phyloP scores from a whole-genome alignment of 2,888 invertebrate species.

The Branchellion lobata region DNA sequence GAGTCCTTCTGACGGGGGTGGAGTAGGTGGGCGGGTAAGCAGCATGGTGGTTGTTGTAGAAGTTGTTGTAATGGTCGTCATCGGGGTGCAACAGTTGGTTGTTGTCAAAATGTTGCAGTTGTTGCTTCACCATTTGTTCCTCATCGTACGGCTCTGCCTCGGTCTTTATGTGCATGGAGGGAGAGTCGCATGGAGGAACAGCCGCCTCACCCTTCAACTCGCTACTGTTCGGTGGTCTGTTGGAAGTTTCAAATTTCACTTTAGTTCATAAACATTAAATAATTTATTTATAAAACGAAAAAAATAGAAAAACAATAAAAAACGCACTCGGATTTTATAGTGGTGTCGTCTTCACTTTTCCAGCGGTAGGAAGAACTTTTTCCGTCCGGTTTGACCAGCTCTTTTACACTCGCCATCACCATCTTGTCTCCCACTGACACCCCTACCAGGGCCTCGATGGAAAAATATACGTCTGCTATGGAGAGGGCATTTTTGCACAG shows the following conservation, averaged over 20 bases:
- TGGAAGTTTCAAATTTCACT: not conserved
- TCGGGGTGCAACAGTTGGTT: too few relatives aligned
- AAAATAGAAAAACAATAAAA: not conserved
- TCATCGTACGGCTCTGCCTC: too few relatives aligned
- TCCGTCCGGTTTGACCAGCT: constrained; percentile 28
- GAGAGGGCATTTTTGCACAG: constrained; percentile 36
- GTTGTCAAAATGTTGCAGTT: too few relatives aligned
- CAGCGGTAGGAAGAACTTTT: not conserved
- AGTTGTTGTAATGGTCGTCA: too few relatives aligned
- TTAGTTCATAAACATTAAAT: not conserved
- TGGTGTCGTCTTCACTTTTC: not conserved
- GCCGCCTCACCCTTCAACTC: too few relatives aligned
- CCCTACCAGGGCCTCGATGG: constrained; percentile 42
- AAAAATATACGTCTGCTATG: constrained; percentile 36
- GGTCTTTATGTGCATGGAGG: too few relatives aligned
- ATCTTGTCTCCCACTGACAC: constrained; percentile 40
- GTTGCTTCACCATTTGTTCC: too few relatives aligned
- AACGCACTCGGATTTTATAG: not conserved
- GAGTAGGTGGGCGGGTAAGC: not conserved
- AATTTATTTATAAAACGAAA: not conserved
- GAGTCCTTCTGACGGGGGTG: not conserved
- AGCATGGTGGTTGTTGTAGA: too few relatives aligned
- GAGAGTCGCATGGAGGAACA: too few relatives aligned
- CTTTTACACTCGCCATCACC: constrained; percentile 41
- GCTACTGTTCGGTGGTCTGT: too few relatives aligned